These are phyloP conservation scores for Siphlonurus alternatus DNA, from an alignment of 2,888 invertebrate genomes.

Conservation along the genomic window DNA sequence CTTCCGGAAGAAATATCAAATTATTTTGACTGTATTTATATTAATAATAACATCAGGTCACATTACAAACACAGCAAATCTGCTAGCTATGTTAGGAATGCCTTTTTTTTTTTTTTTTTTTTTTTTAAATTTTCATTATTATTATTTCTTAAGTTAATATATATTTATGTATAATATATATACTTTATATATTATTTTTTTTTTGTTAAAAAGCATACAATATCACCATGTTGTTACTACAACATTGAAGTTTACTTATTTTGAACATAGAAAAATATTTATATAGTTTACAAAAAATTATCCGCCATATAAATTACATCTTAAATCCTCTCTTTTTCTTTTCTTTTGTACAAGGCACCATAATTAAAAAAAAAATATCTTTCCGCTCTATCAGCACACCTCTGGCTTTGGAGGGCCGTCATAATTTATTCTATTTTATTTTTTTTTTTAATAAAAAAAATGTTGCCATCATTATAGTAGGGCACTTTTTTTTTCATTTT, in stretches of 20 bases:
- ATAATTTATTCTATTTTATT: constrained; percentile 8
- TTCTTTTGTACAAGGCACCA: constrained; percentile 30
- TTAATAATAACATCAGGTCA: neutral
- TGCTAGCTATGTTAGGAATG: neutral
- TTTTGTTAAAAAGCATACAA: neutral
- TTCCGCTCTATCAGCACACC: constrained; percentile 21
- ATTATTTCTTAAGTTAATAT: constrained; percentile 6
- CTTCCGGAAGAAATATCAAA: no score
- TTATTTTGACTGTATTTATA: neutral
- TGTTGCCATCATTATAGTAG: neutral
- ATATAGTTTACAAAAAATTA: constrained; percentile 51
- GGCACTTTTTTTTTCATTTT: neutral
- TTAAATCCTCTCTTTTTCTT: neutral
- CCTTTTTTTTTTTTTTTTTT: neutral
- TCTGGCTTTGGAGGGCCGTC: constrained; percentile 10
- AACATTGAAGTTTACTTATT: constrained; percentile 5
- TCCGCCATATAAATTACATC: constrained; percentile 36
- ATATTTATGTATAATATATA: constrained; percentile 6
- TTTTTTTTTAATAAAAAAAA: neutral
- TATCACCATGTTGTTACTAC: constrained; percentile 3
- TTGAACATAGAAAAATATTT: constrained; percentile 53
- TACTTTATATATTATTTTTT: constrained; percentile 7
- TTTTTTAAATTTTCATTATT: neutral
- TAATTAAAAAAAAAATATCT: constrained; percentile 29
- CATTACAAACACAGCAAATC: neutral